Evolutionary conservation across 2,888 invertebrate genomes (phyloP).

Genomic region (Zonitis immaculata): DNA sequence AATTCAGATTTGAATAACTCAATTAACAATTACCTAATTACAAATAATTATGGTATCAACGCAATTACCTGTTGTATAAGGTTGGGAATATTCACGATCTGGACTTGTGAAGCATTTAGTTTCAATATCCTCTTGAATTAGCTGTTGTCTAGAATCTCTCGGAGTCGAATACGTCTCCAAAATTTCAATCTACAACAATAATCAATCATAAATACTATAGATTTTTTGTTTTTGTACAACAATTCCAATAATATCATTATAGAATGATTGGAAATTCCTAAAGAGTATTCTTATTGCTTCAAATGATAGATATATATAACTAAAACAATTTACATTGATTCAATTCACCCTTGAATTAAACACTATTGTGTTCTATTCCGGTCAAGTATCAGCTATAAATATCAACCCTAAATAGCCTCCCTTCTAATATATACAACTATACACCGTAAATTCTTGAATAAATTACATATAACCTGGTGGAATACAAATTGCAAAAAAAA

Average conservation of each 20-base stretch:
- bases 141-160: slow-evolving; percentile 55
- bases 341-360: slow-evolving; percentile 29
- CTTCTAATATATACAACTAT: slow-evolving; percentile 25
- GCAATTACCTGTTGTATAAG: slow-evolving; percentile 52
- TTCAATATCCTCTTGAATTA: slow-evolving; percentile 46
- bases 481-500: slow-evolving; percentile 4
- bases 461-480: slow-evolving; percentile 4
- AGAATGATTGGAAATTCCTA: slow-evolving; percentile 9
- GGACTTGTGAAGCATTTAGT: slow-evolving; percentile 52
- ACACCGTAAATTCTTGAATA: slow-evolving; percentile 19
- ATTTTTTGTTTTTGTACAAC: slow-evolving; percentile 6
- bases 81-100: slow-evolving; percentile 55
- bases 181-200: slow-evolving; percentile 60
- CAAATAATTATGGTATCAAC: background rate
- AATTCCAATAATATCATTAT: slow-evolving; percentile 15
- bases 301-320: slow-evolving; percentile 15
- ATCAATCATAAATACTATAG: no score
- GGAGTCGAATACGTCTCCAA: slow-evolving; percentile 72
- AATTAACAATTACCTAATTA: no score
- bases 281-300: slow-evolving; percentile 6
- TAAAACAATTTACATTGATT: slow-evolving; percentile 30
- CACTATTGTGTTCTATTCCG: slow-evolving; percentile 35
- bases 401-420: slow-evolving; percentile 20
- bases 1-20: no score
- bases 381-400: slow-evolving; percentile 39